phyloP scores from a whole-genome alignment of 2,113 vertebrate species.

The Odocoileus virginianus region DNA sequence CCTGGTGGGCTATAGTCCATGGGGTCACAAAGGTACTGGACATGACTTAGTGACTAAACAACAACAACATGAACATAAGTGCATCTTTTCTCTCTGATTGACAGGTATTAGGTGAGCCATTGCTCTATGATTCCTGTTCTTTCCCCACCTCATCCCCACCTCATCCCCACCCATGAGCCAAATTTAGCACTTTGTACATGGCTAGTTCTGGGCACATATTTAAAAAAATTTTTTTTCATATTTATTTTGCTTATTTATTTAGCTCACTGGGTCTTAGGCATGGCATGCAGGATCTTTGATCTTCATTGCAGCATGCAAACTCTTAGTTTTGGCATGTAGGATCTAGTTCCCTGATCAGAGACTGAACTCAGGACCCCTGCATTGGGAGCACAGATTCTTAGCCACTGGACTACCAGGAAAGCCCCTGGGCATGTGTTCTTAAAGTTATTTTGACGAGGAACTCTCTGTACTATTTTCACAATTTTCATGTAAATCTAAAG shows the following conservation, averaged over 20 bases:
- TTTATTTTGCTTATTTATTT: background rate
- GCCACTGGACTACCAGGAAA: background rate
- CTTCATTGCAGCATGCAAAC: background rate
- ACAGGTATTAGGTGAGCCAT: background rate
- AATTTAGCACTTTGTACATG: background rate
- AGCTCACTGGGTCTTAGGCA: background rate
- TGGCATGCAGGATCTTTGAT: background rate
- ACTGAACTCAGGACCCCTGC: background rate
- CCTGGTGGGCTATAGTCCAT: background rate
- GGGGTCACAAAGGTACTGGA: background rate
- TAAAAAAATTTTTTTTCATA: background rate
- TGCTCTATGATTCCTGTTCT: background rate
- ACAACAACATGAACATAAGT: background rate
- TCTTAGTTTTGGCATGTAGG: background rate
- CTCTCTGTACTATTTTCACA: background rate
- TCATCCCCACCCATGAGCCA: background rate
- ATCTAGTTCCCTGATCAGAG: background rate
- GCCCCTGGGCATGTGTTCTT: background rate
- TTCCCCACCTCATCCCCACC: background rate
- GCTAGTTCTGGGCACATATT: background rate
- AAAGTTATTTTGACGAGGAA: background rate
- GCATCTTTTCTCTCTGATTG: background rate
- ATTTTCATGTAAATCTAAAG: background rate
- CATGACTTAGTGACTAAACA: background rate
- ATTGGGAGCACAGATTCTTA: background rate